A percentile compares a stretch with the other conserved stretches of the same genome.
Evolutionary conservation across 2,113 vertebrate genomes (phyloP).

Genomic region (Chinchilla lanigera): DNA sequence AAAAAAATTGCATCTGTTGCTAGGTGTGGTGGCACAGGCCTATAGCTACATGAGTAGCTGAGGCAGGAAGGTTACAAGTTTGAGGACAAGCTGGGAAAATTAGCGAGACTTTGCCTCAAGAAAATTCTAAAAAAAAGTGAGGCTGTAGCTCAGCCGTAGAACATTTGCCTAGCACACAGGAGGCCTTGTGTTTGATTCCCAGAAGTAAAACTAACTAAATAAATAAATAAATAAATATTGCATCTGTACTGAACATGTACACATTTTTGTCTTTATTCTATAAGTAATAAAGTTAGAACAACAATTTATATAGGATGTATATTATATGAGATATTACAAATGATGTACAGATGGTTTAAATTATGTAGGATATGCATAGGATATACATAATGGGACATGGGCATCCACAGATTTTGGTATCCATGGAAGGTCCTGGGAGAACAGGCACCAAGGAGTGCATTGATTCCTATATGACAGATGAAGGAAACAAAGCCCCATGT

Average conservation of each 20-base stretch:
- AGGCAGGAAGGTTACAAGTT: neutral
- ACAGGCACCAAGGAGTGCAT: neutral
- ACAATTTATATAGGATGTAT: neutral
- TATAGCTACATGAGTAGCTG: neutral
- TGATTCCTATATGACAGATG: neutral
- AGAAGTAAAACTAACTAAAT: neutral
- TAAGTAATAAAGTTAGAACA: neutral
- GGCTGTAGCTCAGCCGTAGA: neutral
- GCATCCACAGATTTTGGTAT: neutral
- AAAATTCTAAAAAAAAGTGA: neutral
- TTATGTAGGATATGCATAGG: neutral
- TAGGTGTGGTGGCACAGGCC: neutral
- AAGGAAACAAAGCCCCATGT: neutral
- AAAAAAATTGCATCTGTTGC: neutral
- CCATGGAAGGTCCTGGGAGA: neutral
- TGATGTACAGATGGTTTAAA: neutral
- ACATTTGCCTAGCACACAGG: neutral
- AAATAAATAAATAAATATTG: neutral
- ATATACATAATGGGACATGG: neutral
- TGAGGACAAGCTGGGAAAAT: neutral
- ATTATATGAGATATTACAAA: neutral
- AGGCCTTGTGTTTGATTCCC: neutral
- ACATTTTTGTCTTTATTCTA: neutral
- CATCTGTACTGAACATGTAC: neutral
- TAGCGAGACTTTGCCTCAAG: neutral